Base-by-base conservation (phyloP, 1,140 invertebrate genomes). In the Proales similis region DNA sequence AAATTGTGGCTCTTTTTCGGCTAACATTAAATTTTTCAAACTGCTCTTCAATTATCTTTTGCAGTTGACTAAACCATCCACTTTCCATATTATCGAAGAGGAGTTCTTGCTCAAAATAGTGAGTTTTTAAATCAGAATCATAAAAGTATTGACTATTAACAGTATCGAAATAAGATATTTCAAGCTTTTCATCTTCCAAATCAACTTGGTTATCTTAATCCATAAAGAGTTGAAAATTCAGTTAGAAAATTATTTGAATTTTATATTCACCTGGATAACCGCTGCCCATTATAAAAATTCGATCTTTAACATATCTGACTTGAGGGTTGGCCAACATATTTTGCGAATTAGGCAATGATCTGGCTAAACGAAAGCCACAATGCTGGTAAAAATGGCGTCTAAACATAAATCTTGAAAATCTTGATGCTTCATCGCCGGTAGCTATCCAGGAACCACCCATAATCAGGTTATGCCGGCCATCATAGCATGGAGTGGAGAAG, bases 301-400 rank as follows among this genome's bases (percentile, higher is more conserved):
- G 17, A 39, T 57, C 51, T 42, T 39, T 26, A 26, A 39, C 33
- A 11, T 42, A 42, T 22, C 51, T 38, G 2, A 57, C 27, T 14
- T 57, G 51, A 3, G 51, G 51, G 14, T 57, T 26, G 3, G 51
- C 14, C 22, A 42, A 42, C 26, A 26, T 27, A 6, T 19, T 17
- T 19, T 57, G 26, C 19, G 5, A 0, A 11, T 26, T 57, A 14
- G 51, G 36, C 4, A 57, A 24, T 1, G 57, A 62, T 43, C 43
- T 46, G 4, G 33, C 57, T 9, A 74, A 4, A 14, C 73, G 66
- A 66, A 76, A 76, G 17, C 74, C 74, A 46, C 65, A 64, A 64
- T 74, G 72, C 48, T 76, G 74, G 39, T 73, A 69, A 61, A 76
- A 76, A 66, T 76, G 74, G 46, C 70, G 60, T 27, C 74, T 64